Evolutionary conservation across 2,113 vertebrate species (phyloP).

Genomic region (Amazona vittata): DNA sequence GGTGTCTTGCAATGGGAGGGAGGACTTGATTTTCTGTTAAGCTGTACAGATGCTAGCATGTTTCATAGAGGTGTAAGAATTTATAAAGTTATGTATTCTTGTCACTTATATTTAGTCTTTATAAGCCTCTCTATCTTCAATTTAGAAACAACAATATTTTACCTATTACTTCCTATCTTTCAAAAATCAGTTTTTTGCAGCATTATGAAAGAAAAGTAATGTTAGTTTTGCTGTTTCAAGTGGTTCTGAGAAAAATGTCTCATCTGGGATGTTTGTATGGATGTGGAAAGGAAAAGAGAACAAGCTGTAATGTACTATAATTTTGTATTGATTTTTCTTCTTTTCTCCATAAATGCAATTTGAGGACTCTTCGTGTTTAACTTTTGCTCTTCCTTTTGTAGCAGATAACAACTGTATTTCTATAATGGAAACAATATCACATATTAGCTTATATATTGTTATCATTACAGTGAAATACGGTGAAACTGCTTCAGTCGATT

Average conservation of each 20-base stretch:
- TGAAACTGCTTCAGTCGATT: neutral
- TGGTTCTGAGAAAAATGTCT: neutral
- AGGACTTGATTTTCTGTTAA: neutral
- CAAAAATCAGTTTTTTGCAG: neutral
- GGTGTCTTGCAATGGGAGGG: neutral
- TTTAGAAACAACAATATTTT: neutral
- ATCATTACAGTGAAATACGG: neutral
- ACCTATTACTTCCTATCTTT: accelerated
- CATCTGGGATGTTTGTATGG: neutral
- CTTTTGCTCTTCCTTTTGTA: neutral
- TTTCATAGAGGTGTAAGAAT: neutral
- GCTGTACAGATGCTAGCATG: neutral
- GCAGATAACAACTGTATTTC: neutral
- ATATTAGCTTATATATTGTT: neutral
- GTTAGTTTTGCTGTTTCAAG: neutral
- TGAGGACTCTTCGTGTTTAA: neutral
- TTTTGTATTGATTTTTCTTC: neutral
- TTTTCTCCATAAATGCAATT: neutral
- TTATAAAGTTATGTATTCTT: neutral
- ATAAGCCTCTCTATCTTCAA: neutral
- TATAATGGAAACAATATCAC: neutral
- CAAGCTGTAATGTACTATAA: neutral
- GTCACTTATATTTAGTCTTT: neutral
- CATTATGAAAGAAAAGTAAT: neutral
- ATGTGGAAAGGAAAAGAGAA: neutral